Evolutionary conservation across 2,888 invertebrate species (phyloP), one percentile per base, ranked within the genome.

Genomic region (Aleiodes leptofemur): DNA sequence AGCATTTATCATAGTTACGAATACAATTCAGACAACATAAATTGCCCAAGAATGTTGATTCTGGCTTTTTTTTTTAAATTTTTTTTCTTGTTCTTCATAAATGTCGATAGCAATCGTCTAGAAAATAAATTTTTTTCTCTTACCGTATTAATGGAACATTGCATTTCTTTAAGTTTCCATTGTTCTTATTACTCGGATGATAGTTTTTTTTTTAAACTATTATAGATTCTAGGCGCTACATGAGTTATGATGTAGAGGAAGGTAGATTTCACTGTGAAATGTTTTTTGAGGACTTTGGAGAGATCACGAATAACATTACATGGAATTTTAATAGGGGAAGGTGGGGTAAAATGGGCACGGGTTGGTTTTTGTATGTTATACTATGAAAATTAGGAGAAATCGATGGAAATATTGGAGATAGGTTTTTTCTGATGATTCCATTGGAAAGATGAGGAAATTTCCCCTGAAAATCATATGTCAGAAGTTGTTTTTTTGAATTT

Each of bases 41-140:
- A 4, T 50, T 66, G n/a, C 43, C 61, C 61, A n/a, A 43, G 66
- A 38, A 43, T 43, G 55, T 71, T 16, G 31, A 29, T 29, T 31
- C 23, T 23, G 34, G 29, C 23, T 66, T 55, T 53, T 69, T 69
- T 50, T 55, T 31, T 76, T 14, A 7, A 7, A 34, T 34, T 34
- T 34, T 34, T 34, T 6, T 34, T 34, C 23, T 23, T 23, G 23
- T 34, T 34, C 34, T 34, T 34, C 34, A 34, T 34, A 34, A 34
- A 34, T 74, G 34, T 23, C 14, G 55, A 72, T 31, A 72, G 68
- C 57, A 51, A 34, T 64, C 70, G 48, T 66, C 16, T 82, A 82
- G 80, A 85, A 84, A 86, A 86, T 85, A 86, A 86, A 84, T 84
- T 74, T 55, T 78, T 34, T 73, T 81, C 76, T 83, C 80, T 82